A percentile compares a stretch with the other conserved stretches of the same genome.
Conservation (phyloP, 2,888 invertebrate genomes). For the Leptopilina drosophilae region DNA sequence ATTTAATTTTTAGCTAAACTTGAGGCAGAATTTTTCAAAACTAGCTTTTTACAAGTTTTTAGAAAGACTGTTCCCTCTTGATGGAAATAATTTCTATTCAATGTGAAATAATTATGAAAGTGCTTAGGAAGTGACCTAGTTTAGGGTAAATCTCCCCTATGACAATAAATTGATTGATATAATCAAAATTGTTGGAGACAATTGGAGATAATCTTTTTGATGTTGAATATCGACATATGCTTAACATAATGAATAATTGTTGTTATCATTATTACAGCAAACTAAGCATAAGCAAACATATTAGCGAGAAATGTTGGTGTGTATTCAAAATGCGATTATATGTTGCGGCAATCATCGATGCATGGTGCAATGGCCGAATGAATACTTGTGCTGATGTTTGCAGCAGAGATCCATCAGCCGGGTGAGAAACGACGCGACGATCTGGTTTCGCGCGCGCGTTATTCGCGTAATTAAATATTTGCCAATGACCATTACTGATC, state of each 20-base stretch:
- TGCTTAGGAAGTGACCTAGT: no score
- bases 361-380: conserved; percentile 57
- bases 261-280: conserved; percentile 59
- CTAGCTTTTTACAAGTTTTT: no score
- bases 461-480: conserved; percentile 68
- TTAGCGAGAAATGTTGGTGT: conserved; percentile 59
- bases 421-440: conserved; percentile 54
- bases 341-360: conserved; percentile 55
- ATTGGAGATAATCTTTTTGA: conserved; percentile 5
- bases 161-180: neutral
- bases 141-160: no score
- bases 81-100: no score
- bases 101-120: no score
- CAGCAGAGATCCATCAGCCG: conserved; percentile 51
- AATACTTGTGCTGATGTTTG: conserved; percentile 59
- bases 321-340: conserved; percentile 68
- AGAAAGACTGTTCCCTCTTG: no score
- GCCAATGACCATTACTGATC: conserved; percentile 49
- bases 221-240: conserved; percentile 6
- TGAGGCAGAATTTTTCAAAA: no score
- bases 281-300: conserved; percentile 60
- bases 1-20: no score
- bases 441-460: conserved; percentile 51
- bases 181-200: conserved; percentile 1
- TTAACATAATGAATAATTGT: conserved; percentile 21